Conservation (phyloP, 2,888 invertebrate genomes). For the Perdita meconis region DNA sequence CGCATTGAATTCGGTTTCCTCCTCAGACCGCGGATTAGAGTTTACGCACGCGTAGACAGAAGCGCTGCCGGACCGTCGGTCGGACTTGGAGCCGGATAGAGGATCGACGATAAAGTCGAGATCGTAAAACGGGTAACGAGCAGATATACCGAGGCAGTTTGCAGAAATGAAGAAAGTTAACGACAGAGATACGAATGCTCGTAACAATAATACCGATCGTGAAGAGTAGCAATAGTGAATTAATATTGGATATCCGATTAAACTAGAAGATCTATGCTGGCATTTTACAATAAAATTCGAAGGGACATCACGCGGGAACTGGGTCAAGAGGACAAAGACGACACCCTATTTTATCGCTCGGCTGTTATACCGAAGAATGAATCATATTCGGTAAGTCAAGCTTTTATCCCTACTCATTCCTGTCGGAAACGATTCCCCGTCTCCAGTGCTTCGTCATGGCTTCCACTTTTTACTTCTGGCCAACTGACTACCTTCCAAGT, state of each 20-base stretch:
- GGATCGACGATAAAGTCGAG: constrained; percentile 27
- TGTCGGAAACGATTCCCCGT: constrained; percentile 65
- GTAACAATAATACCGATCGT: constrained; percentile 12
- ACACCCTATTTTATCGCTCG: constrained; percentile 77
- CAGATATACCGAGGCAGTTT: constrained; percentile 28
- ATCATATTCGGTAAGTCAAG: constrained; percentile 79
- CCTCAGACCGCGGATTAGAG: background rate
- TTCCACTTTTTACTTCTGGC: constrained; percentile 48
- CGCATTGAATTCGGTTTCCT: background rate
- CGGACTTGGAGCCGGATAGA: constrained; percentile 13
- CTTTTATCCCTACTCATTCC: constrained; percentile 70
- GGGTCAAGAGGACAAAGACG: constrained; percentile 43
- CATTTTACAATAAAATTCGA: constrained; percentile 25
- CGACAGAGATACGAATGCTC: background rate
- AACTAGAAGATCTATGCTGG: background rate
- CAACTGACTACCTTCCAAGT: constrained; percentile 45
- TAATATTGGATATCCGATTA: constrained; percentile 21
- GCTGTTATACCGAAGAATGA: constrained; percentile 79
- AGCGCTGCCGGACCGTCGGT: constrained; percentile 3
- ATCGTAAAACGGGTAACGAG: constrained; percentile 45
- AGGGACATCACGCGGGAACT: background rate
- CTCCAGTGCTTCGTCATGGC: constrained; percentile 70
- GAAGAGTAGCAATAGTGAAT: constrained; percentile 9
- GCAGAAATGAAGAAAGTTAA: constrained; percentile 29
- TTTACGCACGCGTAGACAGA: background rate